Evolutionary conservation across 2,888 invertebrate genomes (phyloP), one percentile per base, ranked within the genome.

Genomic region (Phalera bucephala): DNA sequence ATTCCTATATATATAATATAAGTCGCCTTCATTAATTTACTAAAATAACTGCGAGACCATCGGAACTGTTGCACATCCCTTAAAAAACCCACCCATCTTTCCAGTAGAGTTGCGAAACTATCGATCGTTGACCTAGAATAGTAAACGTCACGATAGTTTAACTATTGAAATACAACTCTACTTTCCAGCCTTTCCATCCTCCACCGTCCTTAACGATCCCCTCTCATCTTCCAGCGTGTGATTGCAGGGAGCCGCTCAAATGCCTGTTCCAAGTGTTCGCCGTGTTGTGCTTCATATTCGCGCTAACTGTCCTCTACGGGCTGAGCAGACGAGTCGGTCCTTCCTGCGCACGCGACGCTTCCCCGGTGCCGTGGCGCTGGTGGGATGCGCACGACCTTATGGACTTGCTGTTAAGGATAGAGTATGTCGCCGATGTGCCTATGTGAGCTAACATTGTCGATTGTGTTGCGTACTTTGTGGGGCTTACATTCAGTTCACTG

Each of bases 351-450:
- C 36, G 54, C 30, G 5, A 48, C 29, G 39, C 59, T 3, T 71
- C 58, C 0, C 51, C 67, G 0, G 56, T 81, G 28, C 82, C 85
- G 0, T 87, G 85, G 85, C 43, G 75, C 1, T 88, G 88, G 89
- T 43, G 87, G 44, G 62, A 76, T 22, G 75, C 78, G 0, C 79
- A 80, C 13, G 89, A 89, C 23, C 33, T 89, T 15, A 51, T 89
- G 53, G 86, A 88, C 33, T 40, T 87, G 12, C 56, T 88, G 29
- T 64, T 89, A 3, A 53, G 82, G 36, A 76, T 88, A 29, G 86
- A 88, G 36, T 87, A 88, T n/a, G 79, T 80, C 0, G 75, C 82
- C 0, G 88, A 88, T 7, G 84, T 88, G 41, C 88, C 88, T 1
- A 86, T 88, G 87, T 89, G 67, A 68, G 8, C 19, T 3, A 19